phyloP scores from a whole-genome alignment of 2,797 vertebrate species.

The Prunella strophiata region DNA sequence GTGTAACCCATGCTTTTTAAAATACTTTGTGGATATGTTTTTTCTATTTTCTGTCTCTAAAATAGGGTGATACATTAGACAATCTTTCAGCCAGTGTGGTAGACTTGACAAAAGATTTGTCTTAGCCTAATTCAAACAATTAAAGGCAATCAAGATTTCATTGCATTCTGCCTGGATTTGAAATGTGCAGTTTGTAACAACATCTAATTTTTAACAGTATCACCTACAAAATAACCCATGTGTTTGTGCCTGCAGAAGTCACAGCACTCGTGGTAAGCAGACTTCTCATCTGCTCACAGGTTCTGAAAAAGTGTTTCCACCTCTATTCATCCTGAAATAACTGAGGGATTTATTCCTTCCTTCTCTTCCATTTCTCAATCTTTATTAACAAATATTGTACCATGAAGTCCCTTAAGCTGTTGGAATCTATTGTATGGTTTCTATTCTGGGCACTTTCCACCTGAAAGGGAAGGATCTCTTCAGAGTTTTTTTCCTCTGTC shows the following conservation, averaged over 20 bases:
- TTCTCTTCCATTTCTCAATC: neutral
- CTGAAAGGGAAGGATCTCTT: neutral
- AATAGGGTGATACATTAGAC: neutral
- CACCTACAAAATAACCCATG: neutral
- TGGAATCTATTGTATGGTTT: neutral
- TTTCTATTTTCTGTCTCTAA: neutral
- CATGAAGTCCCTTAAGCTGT: neutral
- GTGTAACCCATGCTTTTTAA: neutral
- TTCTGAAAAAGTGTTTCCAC: neutral
- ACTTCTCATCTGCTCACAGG: neutral
- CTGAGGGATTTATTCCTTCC: neutral
- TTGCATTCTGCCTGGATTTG: neutral
- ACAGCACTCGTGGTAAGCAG: accelerated
- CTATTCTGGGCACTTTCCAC: neutral
- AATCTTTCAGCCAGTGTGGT: neutral
- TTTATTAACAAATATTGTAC: neutral
- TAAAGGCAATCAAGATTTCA: neutral
- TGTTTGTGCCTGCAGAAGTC: neutral
- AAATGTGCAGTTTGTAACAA: neutral
- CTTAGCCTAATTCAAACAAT: neutral
- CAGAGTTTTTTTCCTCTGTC: neutral
- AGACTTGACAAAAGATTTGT: neutral
- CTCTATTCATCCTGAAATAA: neutral
- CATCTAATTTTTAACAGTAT: neutral
- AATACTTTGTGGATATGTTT: neutral